Conservation (phyloP, 2,797 vertebrate species). For the Nothura maculosa region DNA sequence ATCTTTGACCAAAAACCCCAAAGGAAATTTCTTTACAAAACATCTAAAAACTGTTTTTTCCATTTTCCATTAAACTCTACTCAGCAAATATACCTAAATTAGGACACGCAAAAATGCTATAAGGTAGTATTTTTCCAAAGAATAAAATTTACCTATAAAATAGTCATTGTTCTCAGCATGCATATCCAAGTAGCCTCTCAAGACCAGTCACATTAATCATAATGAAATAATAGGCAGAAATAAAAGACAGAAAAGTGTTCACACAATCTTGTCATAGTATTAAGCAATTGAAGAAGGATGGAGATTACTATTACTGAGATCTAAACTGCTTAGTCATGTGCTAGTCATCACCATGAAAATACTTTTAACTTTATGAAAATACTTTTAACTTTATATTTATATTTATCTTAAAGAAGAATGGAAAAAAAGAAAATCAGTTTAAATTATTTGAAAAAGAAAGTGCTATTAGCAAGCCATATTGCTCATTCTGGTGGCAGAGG, state of each 20-base stretch:
- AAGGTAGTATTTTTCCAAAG: neutral
- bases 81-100: neutral
- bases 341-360: neutral
- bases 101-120: neutral
- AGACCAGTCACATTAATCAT: neutral
- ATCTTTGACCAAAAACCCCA: neutral
- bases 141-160: neutral
- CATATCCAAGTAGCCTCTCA: neutral
- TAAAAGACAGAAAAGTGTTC: neutral
- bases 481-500: fast-evolving
- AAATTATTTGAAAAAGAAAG: neutral
- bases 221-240: neutral
- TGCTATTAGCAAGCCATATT: neutral
- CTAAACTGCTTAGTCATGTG: neutral
- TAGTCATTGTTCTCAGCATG: neutral
- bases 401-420: too few relatives aligned
- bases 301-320: neutral
- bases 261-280: neutral
- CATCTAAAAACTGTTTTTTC: neutral
- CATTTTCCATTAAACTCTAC: neutral
- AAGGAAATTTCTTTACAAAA: neutral
- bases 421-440: neutral
- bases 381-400: neutral
- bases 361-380: neutral
- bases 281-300: neutral